Evolutionary conservation across 2,113 vertebrate species (phyloP).

Genomic region (Indri indri): DNA sequence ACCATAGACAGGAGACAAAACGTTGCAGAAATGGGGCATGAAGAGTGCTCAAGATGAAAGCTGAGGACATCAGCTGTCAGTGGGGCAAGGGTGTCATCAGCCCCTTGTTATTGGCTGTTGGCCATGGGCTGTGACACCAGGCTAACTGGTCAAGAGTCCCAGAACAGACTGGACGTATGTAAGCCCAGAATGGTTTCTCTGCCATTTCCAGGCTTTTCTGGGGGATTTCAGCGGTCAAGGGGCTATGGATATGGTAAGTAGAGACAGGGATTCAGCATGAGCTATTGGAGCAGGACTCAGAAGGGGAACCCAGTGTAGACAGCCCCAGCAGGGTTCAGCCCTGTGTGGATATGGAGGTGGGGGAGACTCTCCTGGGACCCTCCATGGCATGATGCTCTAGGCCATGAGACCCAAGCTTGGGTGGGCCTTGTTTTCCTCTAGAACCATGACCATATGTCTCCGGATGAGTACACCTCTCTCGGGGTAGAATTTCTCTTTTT

Average conservation of each 20-base stretch:
- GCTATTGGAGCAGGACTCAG: not conserved
- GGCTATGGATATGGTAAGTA: too few relatives aligned
- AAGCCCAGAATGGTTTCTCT: not conserved
- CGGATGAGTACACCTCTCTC: not conserved
- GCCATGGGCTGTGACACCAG: not conserved
- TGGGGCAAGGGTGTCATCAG: not conserved
- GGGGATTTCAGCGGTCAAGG: not conserved
- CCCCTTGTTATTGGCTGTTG: not conserved
- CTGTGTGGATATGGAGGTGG: not conserved
- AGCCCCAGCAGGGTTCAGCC: not conserved
- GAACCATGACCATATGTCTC: not conserved
- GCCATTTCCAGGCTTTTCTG: not conserved
- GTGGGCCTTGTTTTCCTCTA: not conserved
- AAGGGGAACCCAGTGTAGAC: not conserved
- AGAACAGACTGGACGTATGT: not conserved
- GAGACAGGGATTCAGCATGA: not conserved
- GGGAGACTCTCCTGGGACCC: not conserved
- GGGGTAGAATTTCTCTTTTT: not conserved
- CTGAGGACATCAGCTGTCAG: fast-evolving
- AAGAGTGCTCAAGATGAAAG: not conserved
- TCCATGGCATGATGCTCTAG: not conserved
- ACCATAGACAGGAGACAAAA: not conserved
- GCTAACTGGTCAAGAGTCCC: not conserved
- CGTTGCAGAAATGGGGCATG: not conserved
- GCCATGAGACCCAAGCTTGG: too few relatives aligned